Evolutionary conservation across 1,140 invertebrate species (phyloP).

Genomic region (Protaetia brevitarsis): DNA sequence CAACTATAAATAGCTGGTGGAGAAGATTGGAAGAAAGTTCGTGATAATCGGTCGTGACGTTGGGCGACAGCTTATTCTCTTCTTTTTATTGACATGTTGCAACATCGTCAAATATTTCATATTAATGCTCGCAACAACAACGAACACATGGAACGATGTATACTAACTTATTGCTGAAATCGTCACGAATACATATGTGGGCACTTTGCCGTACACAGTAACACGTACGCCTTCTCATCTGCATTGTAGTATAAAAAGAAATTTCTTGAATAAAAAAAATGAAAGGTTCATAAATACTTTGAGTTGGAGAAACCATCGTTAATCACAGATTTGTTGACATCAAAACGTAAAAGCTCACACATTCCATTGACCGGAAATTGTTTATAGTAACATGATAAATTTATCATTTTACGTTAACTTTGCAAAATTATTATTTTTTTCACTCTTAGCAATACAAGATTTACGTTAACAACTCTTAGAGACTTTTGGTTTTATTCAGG

Average conservation of each 20-base stretch:
- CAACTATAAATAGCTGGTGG: background rate
- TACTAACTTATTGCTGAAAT: background rate
- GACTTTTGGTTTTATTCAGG: too few relatives aligned
- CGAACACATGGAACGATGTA: background rate
- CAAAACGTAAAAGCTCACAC: background rate
- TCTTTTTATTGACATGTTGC: conserved; percentile 12
- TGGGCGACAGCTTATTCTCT: background rate
- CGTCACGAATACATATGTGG: background rate
- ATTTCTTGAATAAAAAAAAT: background rate
- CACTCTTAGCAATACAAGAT: too few relatives aligned
- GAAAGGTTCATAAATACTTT: background rate
- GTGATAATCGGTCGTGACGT: background rate
- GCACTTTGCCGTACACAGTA: too few relatives aligned
- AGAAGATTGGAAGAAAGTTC: background rate
- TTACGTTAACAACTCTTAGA: too few relatives aligned
- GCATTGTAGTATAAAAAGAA: background rate
- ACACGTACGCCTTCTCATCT: background rate
- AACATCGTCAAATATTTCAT: conserved; percentile 6
- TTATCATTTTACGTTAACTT: too few relatives aligned
- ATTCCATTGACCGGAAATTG: background rate
- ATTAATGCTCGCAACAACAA: background rate
- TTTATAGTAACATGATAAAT: too few relatives aligned
- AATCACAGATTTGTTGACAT: background rate
- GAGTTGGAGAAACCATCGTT: conserved; percentile 1
- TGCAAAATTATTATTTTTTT: too few relatives aligned